These are phyloP conservation scores for Scolopax rusticola DNA, from an alignment of 2,797 vertebrate species.

Conservation along the genomic window DNA sequence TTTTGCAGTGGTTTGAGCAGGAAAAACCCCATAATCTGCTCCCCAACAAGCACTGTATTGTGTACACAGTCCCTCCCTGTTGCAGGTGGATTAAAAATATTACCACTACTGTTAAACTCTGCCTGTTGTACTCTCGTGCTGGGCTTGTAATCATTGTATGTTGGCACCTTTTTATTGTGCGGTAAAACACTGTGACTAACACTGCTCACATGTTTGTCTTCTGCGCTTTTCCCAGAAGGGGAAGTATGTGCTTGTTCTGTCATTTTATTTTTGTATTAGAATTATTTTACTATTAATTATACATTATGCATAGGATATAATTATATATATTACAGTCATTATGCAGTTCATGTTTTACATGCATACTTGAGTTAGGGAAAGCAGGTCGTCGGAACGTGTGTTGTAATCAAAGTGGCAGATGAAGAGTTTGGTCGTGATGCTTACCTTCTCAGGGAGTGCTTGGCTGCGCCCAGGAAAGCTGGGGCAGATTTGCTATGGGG, in stretches of 20 bases:
- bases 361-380: constrained; percentile 36
- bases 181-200: constrained; percentile 13
- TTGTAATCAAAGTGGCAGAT: rapidly evolving
- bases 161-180: neutral
- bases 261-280: neutral
- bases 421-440: neutral
- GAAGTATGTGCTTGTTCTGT: constrained; percentile 7
- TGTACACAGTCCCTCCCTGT: neutral
- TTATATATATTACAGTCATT: constrained; percentile 48
- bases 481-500: neutral
- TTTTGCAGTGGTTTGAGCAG: neutral
- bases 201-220: neutral
- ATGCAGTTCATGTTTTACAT: constrained; percentile 33
- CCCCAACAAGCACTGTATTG: neutral
- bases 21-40: neutral
- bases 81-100: constrained; percentile 22
- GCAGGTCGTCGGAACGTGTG: neutral
- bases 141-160: neutral
- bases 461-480: neutral
- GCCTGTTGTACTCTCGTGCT: neutral
- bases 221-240: constrained; percentile 14
- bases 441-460: neutral
- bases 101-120: neutral
- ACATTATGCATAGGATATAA: constrained; percentile 38
- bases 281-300: constrained; percentile 49